Evolutionary conservation across 1,140 invertebrate genomes (phyloP), one percentile per base, ranked within the genome.

Genomic region (Subanguina moxae): DNA sequence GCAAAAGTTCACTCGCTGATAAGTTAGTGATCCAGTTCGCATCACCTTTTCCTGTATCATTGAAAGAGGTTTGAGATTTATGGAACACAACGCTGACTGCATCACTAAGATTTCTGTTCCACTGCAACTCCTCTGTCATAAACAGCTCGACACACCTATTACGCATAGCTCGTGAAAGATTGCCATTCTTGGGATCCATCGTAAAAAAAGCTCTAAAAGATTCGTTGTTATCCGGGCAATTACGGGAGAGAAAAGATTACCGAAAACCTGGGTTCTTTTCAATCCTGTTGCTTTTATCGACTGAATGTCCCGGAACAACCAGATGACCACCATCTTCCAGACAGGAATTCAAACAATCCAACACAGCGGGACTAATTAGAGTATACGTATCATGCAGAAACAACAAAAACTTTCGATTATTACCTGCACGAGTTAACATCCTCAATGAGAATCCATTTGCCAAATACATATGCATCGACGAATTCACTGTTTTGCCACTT

Each of bases 401-500:
- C 11, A 11, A 38, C 3, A 38, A 38, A 38, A 38, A 23, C 52
- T 5, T 23, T 5, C 11, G 11, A 57, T 63, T 72, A 5, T 38
- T 38, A 86, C 84, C 85, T 93, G 83, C 94, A 97, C 27, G 96
- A 88, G 85, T 99, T 98, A 0, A 94, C 94, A 84, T 97, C 93
- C 83, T 98, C 94, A 46, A 99, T 86, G 11, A 97, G 84, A 8
- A 97, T 83, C 94, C 94, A 97, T 43, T 89, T 86, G 8, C 94
- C 94, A 76, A 90, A 86, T 74, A 87, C 85, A 64, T 95, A 84
- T 74, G 91, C 91, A 84, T 91, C 90, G 0, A 98, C 90, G 61
- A 99, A 87, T 42, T 91, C 82, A 62, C 93, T 97, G 84, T 99
- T 93, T 13, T 95, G 88, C 94, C 95, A 99, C 84, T 97, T 92